Evolutionary conservation across 1,140 invertebrate species (phyloP), one percentile per base, ranked within the genome.

Genomic region (Batillaria attramentaria): DNA sequence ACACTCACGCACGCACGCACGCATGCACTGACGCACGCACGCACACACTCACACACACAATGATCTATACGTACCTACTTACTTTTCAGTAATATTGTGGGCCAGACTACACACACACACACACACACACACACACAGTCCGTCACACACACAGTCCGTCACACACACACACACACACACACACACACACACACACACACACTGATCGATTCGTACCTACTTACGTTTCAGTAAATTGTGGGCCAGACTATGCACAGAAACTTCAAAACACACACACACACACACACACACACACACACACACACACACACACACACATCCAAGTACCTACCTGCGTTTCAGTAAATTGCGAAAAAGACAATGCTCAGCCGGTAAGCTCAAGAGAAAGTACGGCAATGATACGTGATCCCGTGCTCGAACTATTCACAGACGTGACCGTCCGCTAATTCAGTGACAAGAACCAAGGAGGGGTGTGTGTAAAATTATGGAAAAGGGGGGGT

Each of bases 41-140:
- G 24, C 24, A 24, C 24, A 10, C 10, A 50, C 46, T 13, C 10
- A 10, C 10, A n/a, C n/a, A n/a, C n/a, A n/a, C n/a, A n/a, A n/a
- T n/a, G n/a, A n/a, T n/a, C n/a, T n/a, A n/a, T n/a, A 50, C 10
- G 46, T n/a, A n/a, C n/a, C n/a, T n/a, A n/a, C n/a, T n/a, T n/a
- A n/a, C n/a, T n/a, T n/a, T n/a, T n/a, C n/a, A n/a, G n/a, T n/a
- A 50, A 13, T 50, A 50, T 50, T 50, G 24, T 50, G 10, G 24
- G 10, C 24, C 10, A 13, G 10, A 50, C 24, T 50, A 50, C 24
- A 13, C 10, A 13, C 24, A 50, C 24, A 50, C 46, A 50, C 46
- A 50, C 46, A 50, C 46, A 50, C 46, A 50, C 46, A 50, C 46
- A 50, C 46, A 50, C 46, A 50, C 46, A 50, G 46, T 50, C 46